Evolutionary conservation across 2,113 vertebrate species (phyloP).

Genomic region (Menura novaehollandiae): DNA sequence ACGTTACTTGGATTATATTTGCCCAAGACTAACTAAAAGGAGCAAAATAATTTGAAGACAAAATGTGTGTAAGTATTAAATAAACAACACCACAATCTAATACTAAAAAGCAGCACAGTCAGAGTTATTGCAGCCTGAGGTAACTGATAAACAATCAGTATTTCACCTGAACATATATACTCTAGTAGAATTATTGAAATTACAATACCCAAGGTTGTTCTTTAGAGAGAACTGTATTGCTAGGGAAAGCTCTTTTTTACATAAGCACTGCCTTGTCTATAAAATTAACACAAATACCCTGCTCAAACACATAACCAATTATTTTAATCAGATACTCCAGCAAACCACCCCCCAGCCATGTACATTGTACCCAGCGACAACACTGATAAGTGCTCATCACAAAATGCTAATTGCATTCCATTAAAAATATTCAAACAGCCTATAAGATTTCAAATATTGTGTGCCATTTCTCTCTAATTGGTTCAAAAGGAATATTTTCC

Average conservation of each 20-base stretch:
- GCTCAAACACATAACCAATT: not conserved
- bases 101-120: not conserved
- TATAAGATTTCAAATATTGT: not conserved
- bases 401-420: not conserved
- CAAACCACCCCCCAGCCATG: not conserved
- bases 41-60: not conserved
- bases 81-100: not conserved
- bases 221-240: not conserved
- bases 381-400: not conserved
- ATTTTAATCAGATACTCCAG: slow-evolving; percentile 23
- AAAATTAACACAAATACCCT: not conserved
- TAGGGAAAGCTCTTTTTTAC: not conserved
- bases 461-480: not conserved
- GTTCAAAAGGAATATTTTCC: not conserved
- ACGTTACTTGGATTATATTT: not conserved
- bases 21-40: not conserved
- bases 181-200: not conserved
- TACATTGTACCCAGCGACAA: not conserved
- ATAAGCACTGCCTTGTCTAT: not conserved
- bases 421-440: not conserved
- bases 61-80: not conserved
- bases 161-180: not conserved
- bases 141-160: not conserved
- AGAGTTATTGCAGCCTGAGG: not conserved
- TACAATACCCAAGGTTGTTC: not conserved